A percentile compares a stretch with the other conserved stretches of the same genome.
phyloP scores from a whole-genome alignment of 1,140 invertebrate species.

The Macrobrachium nipponense region DNA sequence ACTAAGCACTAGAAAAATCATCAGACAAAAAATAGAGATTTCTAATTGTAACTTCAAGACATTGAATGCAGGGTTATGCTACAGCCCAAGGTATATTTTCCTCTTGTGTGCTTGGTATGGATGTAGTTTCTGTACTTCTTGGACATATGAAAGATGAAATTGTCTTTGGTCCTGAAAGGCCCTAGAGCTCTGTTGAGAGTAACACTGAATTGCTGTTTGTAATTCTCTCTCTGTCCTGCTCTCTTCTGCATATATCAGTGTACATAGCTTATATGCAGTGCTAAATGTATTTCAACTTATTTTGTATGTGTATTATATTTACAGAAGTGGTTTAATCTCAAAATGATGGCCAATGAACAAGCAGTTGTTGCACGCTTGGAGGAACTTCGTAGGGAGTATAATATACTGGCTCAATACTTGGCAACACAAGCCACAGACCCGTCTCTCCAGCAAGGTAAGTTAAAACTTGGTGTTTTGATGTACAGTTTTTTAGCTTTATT shows the following conservation, averaged over 20 bases:
- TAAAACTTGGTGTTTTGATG: background rate
- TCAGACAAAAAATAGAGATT: too few relatives aligned
- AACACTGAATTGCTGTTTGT: background rate
- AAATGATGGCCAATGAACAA: background rate
- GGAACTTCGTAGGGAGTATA: background rate
- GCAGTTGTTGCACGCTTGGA: constrained; percentile 10
- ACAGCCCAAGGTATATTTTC: too few relatives aligned
- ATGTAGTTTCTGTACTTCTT: too few relatives aligned
- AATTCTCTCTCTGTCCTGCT: background rate
- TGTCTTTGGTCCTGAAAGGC: too few relatives aligned
- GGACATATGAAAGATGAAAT: too few relatives aligned
- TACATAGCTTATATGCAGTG: background rate
- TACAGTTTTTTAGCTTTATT: background rate
- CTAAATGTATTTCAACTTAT: background rate
- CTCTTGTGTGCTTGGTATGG: too few relatives aligned
- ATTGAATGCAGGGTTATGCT: too few relatives aligned
- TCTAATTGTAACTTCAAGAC: too few relatives aligned
- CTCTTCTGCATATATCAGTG: background rate
- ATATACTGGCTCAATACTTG: background rate
- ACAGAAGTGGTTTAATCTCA: constrained; percentile 1
- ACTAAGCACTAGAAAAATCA: too few relatives aligned
- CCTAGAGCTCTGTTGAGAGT: too few relatives aligned
- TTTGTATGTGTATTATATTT: background rate
- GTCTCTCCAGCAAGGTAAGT: background rate
- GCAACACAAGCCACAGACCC: background rate